Conservation (phyloP, 2,113 vertebrate species). For the Manacus vitellinus region DNA sequence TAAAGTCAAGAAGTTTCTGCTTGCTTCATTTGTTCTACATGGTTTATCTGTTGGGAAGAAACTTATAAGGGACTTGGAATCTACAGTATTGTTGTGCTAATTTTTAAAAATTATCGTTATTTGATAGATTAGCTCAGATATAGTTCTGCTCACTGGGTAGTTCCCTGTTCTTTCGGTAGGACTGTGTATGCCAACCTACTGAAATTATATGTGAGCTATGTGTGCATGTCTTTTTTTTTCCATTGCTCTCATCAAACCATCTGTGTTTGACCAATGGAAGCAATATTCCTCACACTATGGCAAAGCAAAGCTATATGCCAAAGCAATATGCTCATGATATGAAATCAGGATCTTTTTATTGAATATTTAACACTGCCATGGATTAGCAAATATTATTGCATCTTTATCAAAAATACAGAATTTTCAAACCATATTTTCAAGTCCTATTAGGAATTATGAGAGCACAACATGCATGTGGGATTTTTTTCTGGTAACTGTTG, state of each 20-base stretch:
- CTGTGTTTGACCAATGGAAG: background rate
- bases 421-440: background rate
- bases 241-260: background rate
- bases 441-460: background rate
- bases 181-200: background rate
- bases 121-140: background rate
- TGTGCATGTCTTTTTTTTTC: background rate
- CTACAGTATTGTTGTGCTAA: background rate
- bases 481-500: background rate
- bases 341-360: background rate
- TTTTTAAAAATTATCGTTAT: background rate
- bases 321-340: background rate
- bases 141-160: background rate
- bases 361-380: background rate
- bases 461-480: background rate
- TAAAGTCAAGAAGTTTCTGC: background rate
- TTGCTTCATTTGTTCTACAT: background rate
- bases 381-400: background rate
- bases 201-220: background rate
- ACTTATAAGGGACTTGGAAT: background rate
- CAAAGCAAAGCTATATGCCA: background rate
- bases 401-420: background rate
- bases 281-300: background rate
- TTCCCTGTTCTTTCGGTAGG: background rate
- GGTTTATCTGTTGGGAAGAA: background rate